phyloP scores from a whole-genome alignment of 2,113 vertebrate species.

The Forbesichthys papilliferus region DNA sequence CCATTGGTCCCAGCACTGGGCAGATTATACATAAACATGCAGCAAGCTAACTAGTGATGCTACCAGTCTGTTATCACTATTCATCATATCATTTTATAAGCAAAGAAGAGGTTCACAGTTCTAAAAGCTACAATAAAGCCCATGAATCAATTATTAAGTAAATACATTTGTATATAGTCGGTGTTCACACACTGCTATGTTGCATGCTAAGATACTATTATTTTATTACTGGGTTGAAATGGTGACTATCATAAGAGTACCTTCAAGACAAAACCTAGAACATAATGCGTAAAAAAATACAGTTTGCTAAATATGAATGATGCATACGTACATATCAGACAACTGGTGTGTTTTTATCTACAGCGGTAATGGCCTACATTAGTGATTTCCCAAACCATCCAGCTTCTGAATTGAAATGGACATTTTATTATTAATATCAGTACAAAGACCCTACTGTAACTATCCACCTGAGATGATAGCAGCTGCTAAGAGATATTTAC shows the following conservation, averaged over 20 bases:
- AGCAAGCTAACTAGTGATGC: not conserved
- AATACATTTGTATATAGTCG: not conserved
- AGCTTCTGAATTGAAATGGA: not conserved
- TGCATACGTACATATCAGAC: constrained; percentile 6
- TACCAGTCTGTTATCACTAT: not conserved
- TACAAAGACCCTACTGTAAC: not conserved
- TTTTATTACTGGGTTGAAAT: too few species aligned
- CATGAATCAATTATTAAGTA: too few species aligned
- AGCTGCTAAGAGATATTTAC: not conserved
- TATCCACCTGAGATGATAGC: not conserved
- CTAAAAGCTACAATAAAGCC: too few species aligned
- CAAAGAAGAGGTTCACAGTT: not conserved
- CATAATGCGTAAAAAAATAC: constrained; percentile 20
- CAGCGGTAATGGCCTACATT: constrained; percentile 19
- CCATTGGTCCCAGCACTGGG: not conserved
- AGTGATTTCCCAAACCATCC: constrained; percentile 10
- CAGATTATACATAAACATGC: not conserved
- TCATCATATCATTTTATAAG: not conserved
- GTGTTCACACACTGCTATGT: not conserved
- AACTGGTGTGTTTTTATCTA: constrained; percentile 25
- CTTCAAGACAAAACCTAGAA: constrained; percentile 11
- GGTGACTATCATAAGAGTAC: not conserved
- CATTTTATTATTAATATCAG: not conserved
- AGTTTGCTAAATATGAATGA: constrained; percentile 24
- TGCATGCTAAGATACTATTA: not conserved